phyloP scores from a whole-genome alignment of 2,797 vertebrate genomes.

The Artibeus jamaicensis region DNA sequence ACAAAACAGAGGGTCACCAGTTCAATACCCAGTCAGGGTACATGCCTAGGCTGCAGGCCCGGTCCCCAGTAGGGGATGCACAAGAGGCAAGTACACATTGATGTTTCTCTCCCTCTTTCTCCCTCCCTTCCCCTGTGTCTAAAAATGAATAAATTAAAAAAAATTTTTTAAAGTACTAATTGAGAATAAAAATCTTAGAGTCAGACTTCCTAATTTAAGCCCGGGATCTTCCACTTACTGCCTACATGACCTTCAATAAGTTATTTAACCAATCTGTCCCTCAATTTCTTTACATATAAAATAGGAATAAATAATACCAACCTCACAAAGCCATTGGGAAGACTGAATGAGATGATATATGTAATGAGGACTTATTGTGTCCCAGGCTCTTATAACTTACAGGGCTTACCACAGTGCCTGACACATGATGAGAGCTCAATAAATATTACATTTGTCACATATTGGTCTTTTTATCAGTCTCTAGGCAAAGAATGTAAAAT shows the following conservation, averaged over 20 bases:
- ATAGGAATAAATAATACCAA: constrained; percentile 29
- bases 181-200: neutral
- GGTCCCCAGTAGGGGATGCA: too few species aligned
- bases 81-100: too few species aligned
- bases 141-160: neutral
- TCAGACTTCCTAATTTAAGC: constrained; percentile 9
- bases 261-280: neutral
- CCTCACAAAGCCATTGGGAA: neutral
- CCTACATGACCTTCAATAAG: neutral
- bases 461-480: constrained; percentile 33
- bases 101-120: too few species aligned
- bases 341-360: constrained; percentile 34
- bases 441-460: constrained; percentile 3
- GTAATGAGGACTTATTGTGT: neutral
- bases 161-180: neutral
- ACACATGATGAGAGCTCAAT: neutral
- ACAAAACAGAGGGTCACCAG: too few species aligned
- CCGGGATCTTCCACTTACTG: neutral
- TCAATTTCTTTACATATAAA: constrained; percentile 44
- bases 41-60: too few species aligned
- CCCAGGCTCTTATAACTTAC: constrained; percentile 36
- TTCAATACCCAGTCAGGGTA: too few species aligned
- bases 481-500: constrained; percentile 41
- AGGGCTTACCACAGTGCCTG: neutral
- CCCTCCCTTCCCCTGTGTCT: too few species aligned